Base-by-base conservation (phyloP, 2,888 invertebrate species). In the Campoplex capitator region DNA sequence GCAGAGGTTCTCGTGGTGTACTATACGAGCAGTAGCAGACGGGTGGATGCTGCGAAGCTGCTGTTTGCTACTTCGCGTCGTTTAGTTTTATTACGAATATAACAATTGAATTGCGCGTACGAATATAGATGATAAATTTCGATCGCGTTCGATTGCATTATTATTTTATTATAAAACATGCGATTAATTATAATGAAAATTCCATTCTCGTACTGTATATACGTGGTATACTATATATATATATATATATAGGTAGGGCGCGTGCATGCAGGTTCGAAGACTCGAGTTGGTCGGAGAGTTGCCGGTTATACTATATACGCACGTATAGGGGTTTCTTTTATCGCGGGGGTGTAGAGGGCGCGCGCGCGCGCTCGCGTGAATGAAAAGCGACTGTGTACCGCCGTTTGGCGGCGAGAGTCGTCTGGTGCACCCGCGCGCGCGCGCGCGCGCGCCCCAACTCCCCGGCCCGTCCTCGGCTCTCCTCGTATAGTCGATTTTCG, bases 331-430 rank as follows among this genome's bases (percentile, higher is more conserved):
- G 6, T 3, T 6, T 38, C 38, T 38, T 54, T 68, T 78, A 54
- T 82, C 81, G 38, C 84, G 73, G 71, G 83, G 78, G 56, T 78
- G 67, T 78, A 67, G 28, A 73, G 67, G 70, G 67, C 80, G 76
- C 79, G 80, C 79, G 83, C 83, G 83, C 83, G 67, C 76, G 67
- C 80, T 73, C 79, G 80, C 79, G 83, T 86, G 83, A 86, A 86
- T 83, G 86, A 77, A 86, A 83, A 81, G 77, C 83, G 80, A 80
- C 83, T 83, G 80, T 83, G 77, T 83, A 83, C 83, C 62, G 74
- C 23, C 23, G 23, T 62, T 62, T 62, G 62, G 23, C 23, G 23
- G 23, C 23, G 32, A 16, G 62, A 62, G 42, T 42, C 80, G 86
- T 86, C 86, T 83, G 73, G 83, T 75, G 79, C 76, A 80, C 62